Conservation (phyloP, 2,888 invertebrate genomes). For the Habrosyne pyritoides region DNA sequence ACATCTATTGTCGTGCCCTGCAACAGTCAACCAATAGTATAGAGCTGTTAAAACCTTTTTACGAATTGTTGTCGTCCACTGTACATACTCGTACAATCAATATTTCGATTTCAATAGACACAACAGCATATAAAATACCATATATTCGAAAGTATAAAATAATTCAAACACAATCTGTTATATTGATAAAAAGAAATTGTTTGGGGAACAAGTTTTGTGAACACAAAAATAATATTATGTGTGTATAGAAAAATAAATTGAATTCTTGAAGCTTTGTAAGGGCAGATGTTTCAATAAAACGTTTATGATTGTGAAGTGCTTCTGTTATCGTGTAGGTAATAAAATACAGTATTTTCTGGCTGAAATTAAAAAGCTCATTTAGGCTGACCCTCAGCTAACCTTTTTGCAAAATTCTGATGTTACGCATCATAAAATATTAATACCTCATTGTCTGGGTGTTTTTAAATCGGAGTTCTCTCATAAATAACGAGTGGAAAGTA, state of each 20-base stretch:
- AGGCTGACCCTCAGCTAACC: not conserved
- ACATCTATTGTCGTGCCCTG: no score
- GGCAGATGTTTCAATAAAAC: not conserved
- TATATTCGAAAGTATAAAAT: not conserved
- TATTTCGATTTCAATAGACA: not conserved
- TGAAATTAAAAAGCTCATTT: not conserved
- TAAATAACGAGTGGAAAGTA: no score
- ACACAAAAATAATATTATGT: not conserved
- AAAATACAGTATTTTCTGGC: not conserved
- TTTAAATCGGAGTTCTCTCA: no score
- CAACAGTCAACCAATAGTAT: no score
- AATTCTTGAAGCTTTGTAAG: not conserved
- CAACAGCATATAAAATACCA: not conserved
- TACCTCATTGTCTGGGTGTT: not conserved
- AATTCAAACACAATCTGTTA: not conserved
- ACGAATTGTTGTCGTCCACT: not conserved
- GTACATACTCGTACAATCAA: not conserved
- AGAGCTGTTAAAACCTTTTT: no score
- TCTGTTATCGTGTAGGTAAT: not conserved
- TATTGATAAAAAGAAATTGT: not conserved
- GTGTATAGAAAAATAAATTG: not conserved
- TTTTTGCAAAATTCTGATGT: not conserved
- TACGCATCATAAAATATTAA: not conserved
- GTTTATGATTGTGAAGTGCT: not conserved
- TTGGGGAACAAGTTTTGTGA: not conserved